phyloP scores from a whole-genome alignment of 2,888 invertebrate genomes.

The Parapristionchus giblindavisi region DNA sequence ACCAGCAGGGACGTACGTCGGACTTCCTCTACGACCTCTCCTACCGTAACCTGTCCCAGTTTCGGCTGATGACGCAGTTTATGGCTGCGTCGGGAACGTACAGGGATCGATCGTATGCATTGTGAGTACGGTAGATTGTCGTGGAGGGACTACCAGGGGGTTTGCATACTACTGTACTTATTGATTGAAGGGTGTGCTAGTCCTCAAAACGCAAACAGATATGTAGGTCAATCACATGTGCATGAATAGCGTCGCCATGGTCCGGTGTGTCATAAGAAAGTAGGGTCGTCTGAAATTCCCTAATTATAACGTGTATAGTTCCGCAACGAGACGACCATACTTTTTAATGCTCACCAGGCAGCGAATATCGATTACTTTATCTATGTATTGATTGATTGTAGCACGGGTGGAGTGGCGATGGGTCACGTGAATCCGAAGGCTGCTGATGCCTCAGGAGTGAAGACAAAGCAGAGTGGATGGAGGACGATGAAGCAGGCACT shows the following conservation, averaged over 20 bases:
- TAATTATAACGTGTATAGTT: too few species aligned
- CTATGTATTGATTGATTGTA: too few species aligned
- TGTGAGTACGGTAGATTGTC: constrained; percentile 13
- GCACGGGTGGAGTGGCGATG: constrained; percentile 54
- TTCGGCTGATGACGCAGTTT: constrained; percentile 41
- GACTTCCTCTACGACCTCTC: constrained; percentile 43
- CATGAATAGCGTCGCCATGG: too few species aligned
- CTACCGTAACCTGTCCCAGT: constrained; percentile 57
- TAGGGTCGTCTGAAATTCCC: too few species aligned
- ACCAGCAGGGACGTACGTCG: constrained; percentile 54
- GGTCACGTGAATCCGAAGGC: constrained; percentile 51
- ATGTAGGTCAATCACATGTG: too few species aligned
- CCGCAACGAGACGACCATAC: too few species aligned
- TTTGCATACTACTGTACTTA: neutral
- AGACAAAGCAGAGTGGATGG: constrained; percentile 48
- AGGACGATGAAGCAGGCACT: constrained; percentile 24
- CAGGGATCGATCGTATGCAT: neutral
- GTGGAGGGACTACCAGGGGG: too few species aligned
- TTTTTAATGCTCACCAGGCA: too few species aligned
- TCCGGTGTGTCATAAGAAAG: too few species aligned
- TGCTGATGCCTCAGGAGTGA: constrained; percentile 29
- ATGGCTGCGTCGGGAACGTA: neutral
- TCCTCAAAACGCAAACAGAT: too few species aligned
- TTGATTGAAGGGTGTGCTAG: neutral
- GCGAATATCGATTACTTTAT: too few species aligned